Evolutionary conservation across 2,113 vertebrate species (phyloP).

Genomic region (Oryzias celebensis): DNA sequence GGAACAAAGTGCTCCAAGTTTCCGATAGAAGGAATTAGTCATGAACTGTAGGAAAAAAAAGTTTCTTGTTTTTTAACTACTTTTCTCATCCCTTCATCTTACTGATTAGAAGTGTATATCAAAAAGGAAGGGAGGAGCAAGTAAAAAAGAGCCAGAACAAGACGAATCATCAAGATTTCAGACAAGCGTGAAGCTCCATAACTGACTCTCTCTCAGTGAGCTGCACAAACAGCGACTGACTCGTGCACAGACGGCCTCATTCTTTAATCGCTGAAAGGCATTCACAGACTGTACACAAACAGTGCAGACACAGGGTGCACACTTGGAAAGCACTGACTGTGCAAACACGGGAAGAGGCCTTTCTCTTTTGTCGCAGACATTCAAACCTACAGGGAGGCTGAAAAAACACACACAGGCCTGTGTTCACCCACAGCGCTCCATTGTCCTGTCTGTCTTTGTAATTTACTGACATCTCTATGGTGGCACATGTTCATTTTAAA

Average conservation of each 20-base stretch:
- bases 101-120: slow-evolving; percentile 50
- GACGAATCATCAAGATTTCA: slow-evolving; percentile 53
- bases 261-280: slow-evolving; percentile 57
- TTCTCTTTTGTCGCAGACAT: slow-evolving; percentile 59
- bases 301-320: slow-evolving; percentile 28
- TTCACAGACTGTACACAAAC: slow-evolving; percentile 47
- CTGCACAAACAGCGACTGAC: slow-evolving; percentile 32
- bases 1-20: slow-evolving; percentile 48
- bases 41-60: slow-evolving; percentile 22
- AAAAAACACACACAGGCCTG: slow-evolving; percentile 43
- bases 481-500: slow-evolving; percentile 26
- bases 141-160: slow-evolving; percentile 25
- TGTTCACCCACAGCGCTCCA: slow-evolving; percentile 30
- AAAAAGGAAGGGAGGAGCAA: slow-evolving; percentile 43
- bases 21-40: slow-evolving; percentile 8
- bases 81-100: slow-evolving; percentile 46
- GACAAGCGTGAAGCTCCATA: slow-evolving; percentile 40
- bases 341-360: slow-evolving; percentile 55
- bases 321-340: slow-evolving; percentile 39
- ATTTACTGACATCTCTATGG: slow-evolving; percentile 28
- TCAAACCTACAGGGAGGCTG: slow-evolving; percentile 54
- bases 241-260: slow-evolving; percentile 27
- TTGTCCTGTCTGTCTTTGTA: slow-evolving; percentile 38
- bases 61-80: neutral
- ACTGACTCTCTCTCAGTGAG: slow-evolving; percentile 11